Evolutionary conservation across 2,797 vertebrate genomes (phyloP).

Genomic region (Dallia pectoralis): DNA sequence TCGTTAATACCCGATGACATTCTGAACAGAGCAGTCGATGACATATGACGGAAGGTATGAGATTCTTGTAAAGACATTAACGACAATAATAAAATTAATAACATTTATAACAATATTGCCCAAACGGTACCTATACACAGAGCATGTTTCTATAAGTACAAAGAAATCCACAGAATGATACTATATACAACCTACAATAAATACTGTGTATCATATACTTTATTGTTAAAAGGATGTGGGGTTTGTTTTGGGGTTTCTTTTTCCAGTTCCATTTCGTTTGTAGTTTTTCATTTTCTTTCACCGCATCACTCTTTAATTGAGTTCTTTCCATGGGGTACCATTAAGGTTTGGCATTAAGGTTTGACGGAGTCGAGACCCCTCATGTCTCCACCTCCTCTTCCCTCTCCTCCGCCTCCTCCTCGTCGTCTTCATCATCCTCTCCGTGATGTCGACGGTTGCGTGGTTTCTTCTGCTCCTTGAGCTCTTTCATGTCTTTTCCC

Average conservation of each 20-base stretch:
- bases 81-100: slow-evolving; percentile 74
- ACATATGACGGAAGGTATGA: slow-evolving; percentile 57
- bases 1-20: slow-evolving; percentile 50
- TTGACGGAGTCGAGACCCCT: slow-evolving; percentile 48
- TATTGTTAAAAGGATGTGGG: slow-evolving; percentile 59
- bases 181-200: slow-evolving; percentile 94
- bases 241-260: slow-evolving; percentile 46
- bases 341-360: neutral
- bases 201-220: slow-evolving; percentile 82
- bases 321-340: slow-evolving; percentile 61
- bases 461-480: slow-evolving; percentile 95
- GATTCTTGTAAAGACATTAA: slow-evolving; percentile 67
- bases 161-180: slow-evolving; percentile 83
- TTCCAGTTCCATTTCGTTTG: slow-evolving; percentile 51
- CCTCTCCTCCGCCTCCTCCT: slow-evolving; percentile 54
- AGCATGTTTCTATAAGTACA: slow-evolving; percentile 77
- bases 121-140: slow-evolving; percentile 78
- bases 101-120: slow-evolving; percentile 75
- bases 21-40: slow-evolving; percentile 52
- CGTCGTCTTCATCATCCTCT: slow-evolving; percentile 47
- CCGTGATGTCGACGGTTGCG: slow-evolving; percentile 93
- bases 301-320: slow-evolving; percentile 52
- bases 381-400: slow-evolving; percentile 81
- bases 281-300: slow-evolving; percentile 52
- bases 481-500: slow-evolving; percentile 83